These are phyloP conservation scores for Sialia sialis DNA, from an alignment of 2,113 vertebrate genomes.

Conservation along the genomic window DNA sequence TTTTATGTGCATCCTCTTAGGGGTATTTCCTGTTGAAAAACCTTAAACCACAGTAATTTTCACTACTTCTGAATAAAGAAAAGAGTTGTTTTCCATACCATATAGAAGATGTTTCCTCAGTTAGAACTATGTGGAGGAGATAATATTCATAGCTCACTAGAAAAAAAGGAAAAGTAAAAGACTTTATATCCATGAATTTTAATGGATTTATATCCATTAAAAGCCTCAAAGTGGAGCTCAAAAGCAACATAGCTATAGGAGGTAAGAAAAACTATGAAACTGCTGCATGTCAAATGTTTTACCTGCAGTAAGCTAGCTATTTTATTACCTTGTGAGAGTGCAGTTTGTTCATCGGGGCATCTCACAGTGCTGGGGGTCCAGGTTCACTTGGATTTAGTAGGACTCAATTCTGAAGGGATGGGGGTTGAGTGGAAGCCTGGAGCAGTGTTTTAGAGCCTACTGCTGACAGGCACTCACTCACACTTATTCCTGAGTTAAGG, in stretches of 20 bases:
- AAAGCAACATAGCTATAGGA: background rate
- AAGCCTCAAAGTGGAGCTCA: background rate
- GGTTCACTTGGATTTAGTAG: background rate
- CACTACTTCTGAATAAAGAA: background rate
- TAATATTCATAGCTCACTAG: background rate
- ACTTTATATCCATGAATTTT: too few relatives aligned
- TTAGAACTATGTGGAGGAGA: background rate
- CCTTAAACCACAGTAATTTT: background rate
- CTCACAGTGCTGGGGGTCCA: background rate
- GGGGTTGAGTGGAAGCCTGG: too few relatives aligned
- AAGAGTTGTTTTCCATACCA: background rate
- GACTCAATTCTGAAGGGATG: background rate
- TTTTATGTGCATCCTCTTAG: background rate
- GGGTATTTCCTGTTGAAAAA: background rate
- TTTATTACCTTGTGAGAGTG: background rate
- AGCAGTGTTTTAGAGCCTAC: background rate
- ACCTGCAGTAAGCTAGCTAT: background rate
- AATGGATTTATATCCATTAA: background rate
- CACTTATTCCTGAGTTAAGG: background rate
- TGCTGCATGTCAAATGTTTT: background rate
- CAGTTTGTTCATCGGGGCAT: background rate
- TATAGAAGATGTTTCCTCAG: background rate
- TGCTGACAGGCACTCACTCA: background rate
- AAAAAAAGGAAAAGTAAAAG: background rate
- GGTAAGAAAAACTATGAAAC: background rate